Conservation (phyloP, 2,888 invertebrate species). For the Thyatira batis region DNA sequence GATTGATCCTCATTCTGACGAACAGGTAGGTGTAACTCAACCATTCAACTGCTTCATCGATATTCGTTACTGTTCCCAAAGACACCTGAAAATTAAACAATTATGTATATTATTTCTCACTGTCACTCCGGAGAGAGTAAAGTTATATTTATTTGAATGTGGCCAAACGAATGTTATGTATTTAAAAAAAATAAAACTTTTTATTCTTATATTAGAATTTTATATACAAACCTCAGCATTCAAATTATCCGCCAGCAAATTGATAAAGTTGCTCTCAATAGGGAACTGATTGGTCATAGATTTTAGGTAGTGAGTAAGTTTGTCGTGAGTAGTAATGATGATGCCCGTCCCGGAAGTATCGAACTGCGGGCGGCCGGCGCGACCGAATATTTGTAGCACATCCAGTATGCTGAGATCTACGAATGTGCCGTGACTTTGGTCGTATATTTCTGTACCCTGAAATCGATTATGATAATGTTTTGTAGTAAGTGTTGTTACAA, state of each 20-base stretch:
- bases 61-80: constrained; percentile 97
- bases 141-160: not conserved
- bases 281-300: constrained; percentile 98
- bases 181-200: not conserved
- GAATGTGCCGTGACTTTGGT: constrained; percentile 96
- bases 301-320: constrained; percentile 95
- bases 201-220: not conserved
- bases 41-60: constrained; percentile 99
- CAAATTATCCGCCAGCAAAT: constrained; percentile 95
- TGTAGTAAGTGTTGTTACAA: too few species aligned
- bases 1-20: constrained; percentile 96
- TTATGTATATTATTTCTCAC: not conserved
- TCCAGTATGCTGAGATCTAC: constrained; percentile 98
- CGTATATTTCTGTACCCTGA: constrained; percentile 98
- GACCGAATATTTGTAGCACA: constrained; percentile 98
- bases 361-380: constrained; percentile 99
- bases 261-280: constrained; percentile 98
- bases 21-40: constrained; percentile 98
- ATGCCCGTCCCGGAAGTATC: constrained; percentile 97
- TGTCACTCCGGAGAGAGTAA: not conserved
- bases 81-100: constrained; percentile 85
- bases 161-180: not conserved
- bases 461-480: constrained; percentile 14
- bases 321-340: constrained; percentile 96
- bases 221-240: constrained; percentile 92